Evolutionary conservation across 1,140 invertebrate species (phyloP), one percentile per base, ranked within the genome.

Genomic region (Zophobas atratus): DNA sequence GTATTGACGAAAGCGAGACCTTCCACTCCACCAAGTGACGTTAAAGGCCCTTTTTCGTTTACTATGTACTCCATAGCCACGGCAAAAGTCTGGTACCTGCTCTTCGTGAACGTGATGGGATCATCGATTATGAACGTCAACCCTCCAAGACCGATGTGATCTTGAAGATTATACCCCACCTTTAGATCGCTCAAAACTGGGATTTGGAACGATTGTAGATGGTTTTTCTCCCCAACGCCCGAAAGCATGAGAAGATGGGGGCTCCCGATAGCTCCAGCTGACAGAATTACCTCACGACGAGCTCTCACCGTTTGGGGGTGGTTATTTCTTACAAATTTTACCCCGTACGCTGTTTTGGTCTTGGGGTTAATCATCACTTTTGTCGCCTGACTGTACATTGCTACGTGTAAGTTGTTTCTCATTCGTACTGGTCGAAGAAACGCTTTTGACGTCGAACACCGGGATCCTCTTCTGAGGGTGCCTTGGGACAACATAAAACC

Each of bases 181-280:
- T 92, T 92, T 0, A 95, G 84, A 84, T 96, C 91, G 0, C 91
- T 91, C 1, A 96, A 78, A 0, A 95, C 89, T 0, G 93, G 92
- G 75, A 97, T 96, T 1, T 90, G 91, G 51, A 95, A 90, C 71
- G 94, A 90, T 75, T 90, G 83, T 0, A 99, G 87, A 81, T 98
- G 94, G 53, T 95, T 92, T 0, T 87, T 89, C 0, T 95, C 95
- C 0, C 96, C 96, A 33, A 97, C 90, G 0, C 97, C 97, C 32
- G 95, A 97, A 0, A 97, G 82, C 95, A 98, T 95, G 8, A 98
- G 88, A n/a, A 98, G 80, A 76, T 96, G 94, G 0, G 96, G 95
- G 1, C 93, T 92, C 41, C 93, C 92, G 6, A 97, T 90, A 0
- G 95, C 91, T 0, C 96, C 96, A 0, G 94, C 93, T 0, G 94